Conservation (phyloP, 2,113 vertebrate genomes). For the Myxocyprinus asiaticus region DNA sequence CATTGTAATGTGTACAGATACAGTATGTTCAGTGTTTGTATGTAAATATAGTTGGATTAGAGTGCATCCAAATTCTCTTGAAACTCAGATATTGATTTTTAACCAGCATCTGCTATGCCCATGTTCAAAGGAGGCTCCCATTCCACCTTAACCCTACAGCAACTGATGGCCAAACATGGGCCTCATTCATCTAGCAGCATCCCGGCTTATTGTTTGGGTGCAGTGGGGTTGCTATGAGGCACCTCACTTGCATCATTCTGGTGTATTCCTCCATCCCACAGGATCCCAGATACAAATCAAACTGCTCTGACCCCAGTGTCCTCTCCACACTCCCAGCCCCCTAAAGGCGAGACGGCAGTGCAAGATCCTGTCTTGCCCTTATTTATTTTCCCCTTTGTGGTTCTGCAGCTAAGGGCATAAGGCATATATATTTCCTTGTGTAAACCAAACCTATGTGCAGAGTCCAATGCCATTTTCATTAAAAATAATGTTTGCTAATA, state of each 20-base stretch:
- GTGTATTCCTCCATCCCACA: slow-evolving; percentile 68
- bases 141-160: slow-evolving; percentile 36
- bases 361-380: slow-evolving; percentile 67
- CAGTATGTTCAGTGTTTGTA: neutral
- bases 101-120: slow-evolving; percentile 23
- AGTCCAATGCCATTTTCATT: slow-evolving; percentile 65
- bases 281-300: slow-evolving; percentile 76
- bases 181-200: slow-evolving; percentile 57
- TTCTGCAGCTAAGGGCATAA: slow-evolving; percentile 64
- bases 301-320: slow-evolving; percentile 76
- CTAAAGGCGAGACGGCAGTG: slow-evolving; percentile 67
- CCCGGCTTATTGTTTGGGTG: slow-evolving; percentile 72
- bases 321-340: slow-evolving; percentile 68
- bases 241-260: slow-evolving; percentile 70
- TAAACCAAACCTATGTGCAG: slow-evolving; percentile 62
- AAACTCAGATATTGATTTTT: slow-evolving; percentile 27
- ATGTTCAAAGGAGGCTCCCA: slow-evolving; percentile 36
- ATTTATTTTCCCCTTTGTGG: slow-evolving; percentile 71
- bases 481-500: slow-evolving; percentile 67
- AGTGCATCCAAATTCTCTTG: neutral
- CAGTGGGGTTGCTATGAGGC: slow-evolving; percentile 68
- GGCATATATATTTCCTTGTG: slow-evolving; percentile 70
- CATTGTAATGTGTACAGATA: neutral
- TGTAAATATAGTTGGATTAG: neutral
- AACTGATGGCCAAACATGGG: slow-evolving; percentile 59